Percentiles rank a stretch among this genome's conserved stretches.
phyloP scores from a whole-genome alignment of 2,888 invertebrate species.

The Lasioglossum oenotherae region DNA sequence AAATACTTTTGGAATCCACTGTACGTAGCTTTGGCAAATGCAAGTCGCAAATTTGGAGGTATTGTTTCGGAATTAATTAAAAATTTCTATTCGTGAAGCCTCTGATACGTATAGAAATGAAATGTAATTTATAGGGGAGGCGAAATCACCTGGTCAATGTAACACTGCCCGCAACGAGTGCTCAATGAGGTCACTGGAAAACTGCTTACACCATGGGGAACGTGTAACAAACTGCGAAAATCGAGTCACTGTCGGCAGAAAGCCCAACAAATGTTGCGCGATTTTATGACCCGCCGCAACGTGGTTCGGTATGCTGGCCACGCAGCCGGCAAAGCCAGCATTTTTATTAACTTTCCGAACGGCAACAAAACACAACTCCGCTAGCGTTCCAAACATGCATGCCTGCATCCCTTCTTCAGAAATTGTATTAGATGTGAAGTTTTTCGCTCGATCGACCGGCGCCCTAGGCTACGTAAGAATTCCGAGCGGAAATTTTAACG shows the following conservation, averaged over 20 bases:
- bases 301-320: constrained; percentile 48
- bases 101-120: neutral
- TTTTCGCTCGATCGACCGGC: neutral
- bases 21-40: neutral
- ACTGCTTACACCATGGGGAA: constrained; percentile 40
- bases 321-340: constrained; percentile 44
- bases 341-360: constrained; percentile 57
- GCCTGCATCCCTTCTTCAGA: neutral
- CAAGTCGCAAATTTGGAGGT: neutral
- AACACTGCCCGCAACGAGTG: constrained; percentile 17
- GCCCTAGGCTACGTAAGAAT: neutral
- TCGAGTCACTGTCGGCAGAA: constrained; percentile 46
- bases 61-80: neutral
- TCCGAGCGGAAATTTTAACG: neutral
- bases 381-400: constrained; percentile 2
- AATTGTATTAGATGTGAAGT: neutral
- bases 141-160: constrained; percentile 5
- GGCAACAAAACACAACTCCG: constrained; percentile 21
- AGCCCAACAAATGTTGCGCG: constrained; percentile 48
- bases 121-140: neutral
- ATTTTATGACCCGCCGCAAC: constrained; percentile 44
- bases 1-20: too few relatives aligned
- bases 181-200: constrained; percentile 19
- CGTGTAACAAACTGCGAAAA: constrained; percentile 58
- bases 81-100: neutral